Conservation (phyloP, 2,888 invertebrate species). For the Eutolmus rufibarbis region DNA sequence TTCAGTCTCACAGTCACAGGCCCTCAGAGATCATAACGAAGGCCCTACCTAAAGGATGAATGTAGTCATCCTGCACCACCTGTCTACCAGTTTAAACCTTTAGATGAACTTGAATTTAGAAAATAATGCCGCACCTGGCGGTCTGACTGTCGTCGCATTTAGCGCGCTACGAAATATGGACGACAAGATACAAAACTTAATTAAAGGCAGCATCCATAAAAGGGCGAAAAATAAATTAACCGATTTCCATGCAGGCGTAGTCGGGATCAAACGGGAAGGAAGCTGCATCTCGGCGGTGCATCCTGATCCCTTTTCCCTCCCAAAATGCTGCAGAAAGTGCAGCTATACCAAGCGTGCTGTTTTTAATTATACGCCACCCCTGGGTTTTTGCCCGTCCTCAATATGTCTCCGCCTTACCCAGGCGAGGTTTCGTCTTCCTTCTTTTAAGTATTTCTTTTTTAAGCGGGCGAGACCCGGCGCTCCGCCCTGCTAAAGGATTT, state of each 20-base stretch:
- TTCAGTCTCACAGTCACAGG: neutral
- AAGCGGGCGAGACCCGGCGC: neutral
- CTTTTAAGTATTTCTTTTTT: neutral
- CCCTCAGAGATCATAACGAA: neutral
- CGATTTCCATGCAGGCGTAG: slow-evolving; percentile 22
- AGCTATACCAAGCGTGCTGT: slow-evolving; percentile 19
- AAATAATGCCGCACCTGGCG: neutral
- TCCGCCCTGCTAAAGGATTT: neutral
- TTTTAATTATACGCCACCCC: slow-evolving; percentile 33
- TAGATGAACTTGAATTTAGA: neutral
- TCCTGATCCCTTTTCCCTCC: neutral
- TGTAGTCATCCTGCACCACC: neutral
- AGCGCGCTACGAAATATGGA: slow-evolving; percentile 1
- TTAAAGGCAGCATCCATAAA: slow-evolving; percentile 35
- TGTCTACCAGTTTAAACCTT: neutral
- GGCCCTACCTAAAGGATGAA: neutral
- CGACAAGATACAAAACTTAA: neutral
- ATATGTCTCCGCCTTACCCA: neutral
- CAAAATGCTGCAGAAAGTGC: slow-evolving; percentile 1
- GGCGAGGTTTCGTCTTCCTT: neutral
- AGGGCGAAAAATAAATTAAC: slow-evolving; percentile 14
- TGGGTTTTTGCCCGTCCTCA: neutral
- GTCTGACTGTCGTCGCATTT: neutral
- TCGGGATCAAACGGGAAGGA: neutral
- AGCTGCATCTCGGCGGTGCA: neutral